Conservation (phyloP, 1,140 invertebrate genomes). For the Solen grandis region DNA sequence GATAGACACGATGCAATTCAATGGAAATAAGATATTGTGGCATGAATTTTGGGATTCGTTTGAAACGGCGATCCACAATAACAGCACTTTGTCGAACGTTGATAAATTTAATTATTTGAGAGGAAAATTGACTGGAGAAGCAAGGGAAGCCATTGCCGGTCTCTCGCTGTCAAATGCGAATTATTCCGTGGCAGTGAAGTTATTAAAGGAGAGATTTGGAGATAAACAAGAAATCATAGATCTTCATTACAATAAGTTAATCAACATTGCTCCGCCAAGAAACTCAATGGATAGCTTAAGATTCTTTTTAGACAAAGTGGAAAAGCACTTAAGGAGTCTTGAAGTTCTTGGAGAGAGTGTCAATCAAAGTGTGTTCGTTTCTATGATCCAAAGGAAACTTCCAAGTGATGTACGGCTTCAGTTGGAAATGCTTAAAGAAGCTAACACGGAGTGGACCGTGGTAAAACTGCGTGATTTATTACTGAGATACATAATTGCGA, state of each 20-base stretch:
- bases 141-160: background rate
- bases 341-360: conserved; percentile 1
- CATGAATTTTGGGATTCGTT: conserved; percentile 4
- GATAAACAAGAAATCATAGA: conserved; percentile 3
- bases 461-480: background rate
- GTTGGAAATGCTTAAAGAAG: conserved; percentile 1
- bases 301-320: conserved; percentile 4
- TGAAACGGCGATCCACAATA: conserved; percentile 18
- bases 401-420: background rate
- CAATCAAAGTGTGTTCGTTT: conserved; percentile 12
- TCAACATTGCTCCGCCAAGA: background rate
- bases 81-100: background rate
- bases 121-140: conserved; percentile 1
- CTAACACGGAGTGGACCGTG: conserved; percentile 1
- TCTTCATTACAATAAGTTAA: conserved; percentile 1
- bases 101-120: conserved; percentile 17
- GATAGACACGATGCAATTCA: background rate
- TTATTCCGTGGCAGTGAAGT: background rate
- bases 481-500: background rate
- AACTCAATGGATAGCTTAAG: conserved; percentile 11
- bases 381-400: conserved; percentile 10
- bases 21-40: conserved; percentile 16
- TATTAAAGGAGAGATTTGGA: conserved; percentile 11
- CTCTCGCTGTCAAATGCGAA: conserved; percentile 6
- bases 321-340: conserved; percentile 7